A percentile compares a stretch with the other conserved stretches of the same genome.
These are phyloP conservation scores for Cryptotermes secundus DNA, from an alignment of 1,140 invertebrate genomes.

Conservation along the genomic window DNA sequence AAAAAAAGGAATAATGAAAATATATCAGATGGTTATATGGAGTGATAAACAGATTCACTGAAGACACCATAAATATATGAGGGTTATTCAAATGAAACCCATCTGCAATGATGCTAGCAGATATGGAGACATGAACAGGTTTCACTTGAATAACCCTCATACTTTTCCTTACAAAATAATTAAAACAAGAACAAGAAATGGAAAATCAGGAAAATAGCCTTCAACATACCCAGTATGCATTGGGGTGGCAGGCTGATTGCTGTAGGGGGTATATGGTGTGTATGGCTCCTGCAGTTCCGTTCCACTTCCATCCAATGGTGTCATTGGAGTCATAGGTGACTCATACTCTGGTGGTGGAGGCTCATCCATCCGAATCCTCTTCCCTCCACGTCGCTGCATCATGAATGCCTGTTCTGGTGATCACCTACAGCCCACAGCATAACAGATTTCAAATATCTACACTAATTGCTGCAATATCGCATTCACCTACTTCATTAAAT, in stretches of 20 bases:
- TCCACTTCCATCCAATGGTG: slow-evolving; percentile 51
- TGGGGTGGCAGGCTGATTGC: slow-evolving; percentile 50
- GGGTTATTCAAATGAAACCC: too few species aligned
- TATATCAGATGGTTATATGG: too few species aligned
- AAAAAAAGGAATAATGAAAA: too few species aligned
- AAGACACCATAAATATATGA: too few species aligned
- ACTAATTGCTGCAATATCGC: too few species aligned
- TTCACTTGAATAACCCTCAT: too few species aligned
- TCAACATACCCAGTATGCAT: slow-evolving; percentile 42
- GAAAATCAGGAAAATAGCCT: slow-evolving; percentile 37
- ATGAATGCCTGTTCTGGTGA: slow-evolving; percentile 36
- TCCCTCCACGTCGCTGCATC: slow-evolving; percentile 81
- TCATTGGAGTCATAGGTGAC: slow-evolving; percentile 73
- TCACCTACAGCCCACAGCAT: too few species aligned
- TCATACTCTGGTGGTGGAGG: slow-evolving; percentile 81
- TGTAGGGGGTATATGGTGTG: slow-evolving; percentile 49
- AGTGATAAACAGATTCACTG: too few species aligned
- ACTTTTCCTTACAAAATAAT: not conserved
- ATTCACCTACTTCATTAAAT: too few species aligned
- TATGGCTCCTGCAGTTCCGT: slow-evolving; percentile 52
- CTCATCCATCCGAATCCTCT: slow-evolving; percentile 88
- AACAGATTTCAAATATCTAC: too few species aligned
- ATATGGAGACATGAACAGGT: too few species aligned
- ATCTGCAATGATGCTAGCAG: too few species aligned
- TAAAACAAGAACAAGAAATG: not conserved